Evolutionary conservation across 1,140 invertebrate genomes (phyloP).

Genomic region (Stegodyphus dumicola): DNA sequence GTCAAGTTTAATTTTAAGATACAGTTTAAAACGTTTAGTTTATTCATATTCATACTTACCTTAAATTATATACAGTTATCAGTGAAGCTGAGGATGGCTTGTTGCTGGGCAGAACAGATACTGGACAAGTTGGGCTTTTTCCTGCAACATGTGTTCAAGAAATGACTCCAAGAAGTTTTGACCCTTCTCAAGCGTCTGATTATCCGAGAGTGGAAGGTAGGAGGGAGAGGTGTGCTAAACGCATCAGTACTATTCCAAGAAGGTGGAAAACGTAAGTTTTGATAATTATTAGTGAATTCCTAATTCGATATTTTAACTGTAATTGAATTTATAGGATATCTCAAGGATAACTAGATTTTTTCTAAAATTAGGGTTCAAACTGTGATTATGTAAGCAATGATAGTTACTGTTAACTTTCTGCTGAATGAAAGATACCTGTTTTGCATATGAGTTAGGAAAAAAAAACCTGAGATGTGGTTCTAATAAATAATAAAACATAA

Average conservation of each 20-base stretch:
- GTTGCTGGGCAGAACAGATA: constrained; percentile 71
- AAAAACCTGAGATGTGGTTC: too few species aligned
- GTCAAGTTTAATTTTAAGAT: too few species aligned
- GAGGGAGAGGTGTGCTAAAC: constrained; percentile 60
- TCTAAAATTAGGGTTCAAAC: too few species aligned
- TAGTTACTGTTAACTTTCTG: too few species aligned
- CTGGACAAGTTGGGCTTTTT: constrained; percentile 80
- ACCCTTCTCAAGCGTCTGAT: constrained; percentile 70
- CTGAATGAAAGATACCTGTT: too few species aligned
- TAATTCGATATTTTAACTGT: too few species aligned
- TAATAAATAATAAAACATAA: too few species aligned
- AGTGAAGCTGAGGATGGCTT: constrained; percentile 49
- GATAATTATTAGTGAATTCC: too few species aligned
- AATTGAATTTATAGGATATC: too few species aligned
- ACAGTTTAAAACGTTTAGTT: background rate
- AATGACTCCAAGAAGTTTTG: constrained; percentile 71
- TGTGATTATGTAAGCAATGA: too few species aligned
- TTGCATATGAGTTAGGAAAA: too few species aligned
- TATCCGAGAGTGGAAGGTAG: constrained; percentile 63
- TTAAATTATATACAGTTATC: constrained; percentile 18
- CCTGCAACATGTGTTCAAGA: constrained; percentile 90
- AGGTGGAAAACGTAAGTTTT: constrained; percentile 60
- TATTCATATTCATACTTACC: background rate
- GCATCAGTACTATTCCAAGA: constrained; percentile 48
- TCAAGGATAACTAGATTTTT: too few species aligned